These are phyloP conservation scores for Jaculus jaculus DNA, from an alignment of 2,113 vertebrate species.

Conservation along the genomic window DNA sequence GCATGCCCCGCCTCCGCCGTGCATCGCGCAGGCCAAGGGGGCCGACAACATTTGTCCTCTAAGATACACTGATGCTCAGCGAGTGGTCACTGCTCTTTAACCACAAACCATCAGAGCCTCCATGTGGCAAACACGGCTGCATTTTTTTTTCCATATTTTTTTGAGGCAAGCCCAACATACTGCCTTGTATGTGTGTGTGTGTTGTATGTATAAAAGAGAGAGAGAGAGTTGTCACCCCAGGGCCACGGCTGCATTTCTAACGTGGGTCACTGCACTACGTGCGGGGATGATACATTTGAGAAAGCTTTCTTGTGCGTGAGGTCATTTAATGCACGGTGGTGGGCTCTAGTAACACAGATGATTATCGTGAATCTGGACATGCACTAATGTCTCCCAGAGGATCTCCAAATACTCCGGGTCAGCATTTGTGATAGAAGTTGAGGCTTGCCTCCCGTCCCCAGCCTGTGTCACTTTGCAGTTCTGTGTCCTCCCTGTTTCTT, in stretches of 20 bases:
- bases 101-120: neutral
- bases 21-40: neutral
- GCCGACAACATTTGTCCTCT: neutral
- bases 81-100: neutral
- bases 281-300: slow-evolving; percentile 21
- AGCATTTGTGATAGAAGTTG: neutral
- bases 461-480: slow-evolving; percentile 24
- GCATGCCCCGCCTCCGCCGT: neutral
- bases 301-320: slow-evolving; percentile 9
- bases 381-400: neutral
- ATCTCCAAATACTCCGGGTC: slow-evolving; percentile 31
- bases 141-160: too few relatives aligned
- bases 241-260: neutral
- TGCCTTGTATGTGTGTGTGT: too few relatives aligned
- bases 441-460: neutral
- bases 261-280: slow-evolving; percentile 1
- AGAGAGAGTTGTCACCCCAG: too few relatives aligned
- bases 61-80: neutral
- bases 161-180: too few relatives aligned
- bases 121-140: neutral
- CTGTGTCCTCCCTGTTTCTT: neutral
- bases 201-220: too few relatives aligned
- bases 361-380: slow-evolving; percentile 46
- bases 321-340: neutral
- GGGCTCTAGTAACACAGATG: slow-evolving; percentile 9